Evolutionary conservation across 2,113 vertebrate species (phyloP).

Genomic region (Psettodes erumei): DNA sequence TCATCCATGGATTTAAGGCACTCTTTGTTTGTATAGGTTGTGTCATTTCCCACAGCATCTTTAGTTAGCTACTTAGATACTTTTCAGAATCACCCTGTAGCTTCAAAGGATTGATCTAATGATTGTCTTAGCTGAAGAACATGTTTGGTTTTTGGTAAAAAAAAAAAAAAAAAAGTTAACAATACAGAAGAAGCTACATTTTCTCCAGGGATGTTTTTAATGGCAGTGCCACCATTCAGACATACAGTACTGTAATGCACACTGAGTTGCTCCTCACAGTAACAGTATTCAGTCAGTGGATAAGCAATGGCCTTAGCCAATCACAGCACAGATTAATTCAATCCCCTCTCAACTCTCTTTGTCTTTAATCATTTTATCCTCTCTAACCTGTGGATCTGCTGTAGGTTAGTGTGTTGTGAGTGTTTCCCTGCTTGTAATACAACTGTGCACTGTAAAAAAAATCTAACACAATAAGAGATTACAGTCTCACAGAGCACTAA

Average conservation of each 20-base stretch:
- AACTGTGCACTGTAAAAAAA: background rate
- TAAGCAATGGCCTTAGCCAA: conserved; percentile 51
- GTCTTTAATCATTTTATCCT: conserved; percentile 59
- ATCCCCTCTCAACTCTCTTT: conserved; percentile 43
- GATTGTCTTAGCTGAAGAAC: too few relatives aligned
- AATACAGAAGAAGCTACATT: background rate
- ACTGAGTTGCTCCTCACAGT: background rate
- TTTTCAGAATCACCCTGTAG: too few relatives aligned
- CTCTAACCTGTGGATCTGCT: background rate
- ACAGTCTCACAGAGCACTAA: too few relatives aligned
- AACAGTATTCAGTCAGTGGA: conserved; percentile 1
- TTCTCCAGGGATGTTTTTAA: background rate
- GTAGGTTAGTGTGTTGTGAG: background rate
- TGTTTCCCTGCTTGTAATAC: background rate
- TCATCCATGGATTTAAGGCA: background rate
- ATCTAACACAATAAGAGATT: too few relatives aligned
- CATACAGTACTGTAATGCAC: background rate
- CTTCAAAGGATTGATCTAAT: too few relatives aligned
- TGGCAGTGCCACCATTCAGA: background rate
- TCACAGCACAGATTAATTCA: conserved; percentile 61
- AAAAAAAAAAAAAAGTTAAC: background rate
- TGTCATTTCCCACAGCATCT: background rate
- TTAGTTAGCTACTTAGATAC: too few relatives aligned
- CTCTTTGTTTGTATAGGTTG: too few relatives aligned
- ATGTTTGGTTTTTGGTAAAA: too few relatives aligned